These are phyloP conservation scores for Indicator maculatus DNA, from an alignment of 2,113 vertebrate species.

Conservation along the genomic window DNA sequence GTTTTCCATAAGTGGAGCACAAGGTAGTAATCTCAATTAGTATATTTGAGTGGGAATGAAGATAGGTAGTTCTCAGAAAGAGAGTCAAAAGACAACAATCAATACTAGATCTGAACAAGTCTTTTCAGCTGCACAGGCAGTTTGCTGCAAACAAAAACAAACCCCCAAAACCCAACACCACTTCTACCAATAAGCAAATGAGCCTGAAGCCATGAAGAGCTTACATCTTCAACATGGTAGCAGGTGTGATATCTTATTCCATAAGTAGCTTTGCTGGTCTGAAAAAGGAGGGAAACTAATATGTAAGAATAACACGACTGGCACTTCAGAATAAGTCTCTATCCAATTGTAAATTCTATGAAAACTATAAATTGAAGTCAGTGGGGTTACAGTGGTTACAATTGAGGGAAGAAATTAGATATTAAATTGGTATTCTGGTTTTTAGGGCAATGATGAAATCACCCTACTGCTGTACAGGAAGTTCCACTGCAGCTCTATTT, in stretches of 20 bases:
- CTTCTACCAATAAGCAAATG: not conserved
- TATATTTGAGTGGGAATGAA: fast-evolving
- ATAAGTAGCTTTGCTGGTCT: not conserved
- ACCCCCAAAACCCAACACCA: not conserved
- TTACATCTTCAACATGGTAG: not conserved
- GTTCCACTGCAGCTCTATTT: not conserved
- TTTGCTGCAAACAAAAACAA: not conserved
- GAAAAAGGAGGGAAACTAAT: not conserved
- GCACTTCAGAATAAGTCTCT: not conserved
- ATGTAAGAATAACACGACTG: not conserved
- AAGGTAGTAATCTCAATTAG: not conserved
- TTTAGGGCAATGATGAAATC: not conserved
- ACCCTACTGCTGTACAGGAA: not conserved
- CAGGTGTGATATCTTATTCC: not conserved
- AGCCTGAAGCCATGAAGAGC: not conserved
- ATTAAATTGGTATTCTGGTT: not conserved
- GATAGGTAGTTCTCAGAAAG: not conserved
- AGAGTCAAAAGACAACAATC: not conserved
- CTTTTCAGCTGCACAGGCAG: not conserved
- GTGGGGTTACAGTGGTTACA: not conserved
- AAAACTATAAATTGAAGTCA: not conserved
- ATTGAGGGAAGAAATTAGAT: not conserved
- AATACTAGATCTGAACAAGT: not conserved
- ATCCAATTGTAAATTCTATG: not conserved
- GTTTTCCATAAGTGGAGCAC: not conserved